Evolutionary conservation across 2,797 vertebrate genomes (phyloP), one percentile per base, ranked within the genome.

Genomic region (Acanthiza pusilla): DNA sequence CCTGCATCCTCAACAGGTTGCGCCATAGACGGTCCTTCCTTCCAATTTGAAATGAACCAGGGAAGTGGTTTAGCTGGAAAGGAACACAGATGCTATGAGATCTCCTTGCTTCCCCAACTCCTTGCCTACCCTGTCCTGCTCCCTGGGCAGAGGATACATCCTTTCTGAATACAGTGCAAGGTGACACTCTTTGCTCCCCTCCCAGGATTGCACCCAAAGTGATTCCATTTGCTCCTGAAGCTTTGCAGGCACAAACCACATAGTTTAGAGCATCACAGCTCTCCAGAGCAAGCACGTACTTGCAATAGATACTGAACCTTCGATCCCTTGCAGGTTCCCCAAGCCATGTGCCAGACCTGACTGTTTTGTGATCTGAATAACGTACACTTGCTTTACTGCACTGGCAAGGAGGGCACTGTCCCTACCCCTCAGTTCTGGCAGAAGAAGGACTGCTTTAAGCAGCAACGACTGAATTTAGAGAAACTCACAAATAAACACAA

Each of bases 41-140:
- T 91, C 99, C 99, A 29, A 99, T 99, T 97, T 99, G 99, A 97
- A 99, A 99, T 3, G 99, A 99, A 40, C 99, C 99, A 4, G 99
- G 99, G 96, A 99, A 99, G 96, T 99, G 99, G 96, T 99, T 99
- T 94, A 99, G 91, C 99, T 99, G 73, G 45, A 85, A 88, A 75
- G 53, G 47, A 97, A 82, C 25, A 17, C 21, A 91, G 53, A 73
- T 67, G 19, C 32, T 42, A 26, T 88, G 55, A 95, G 55, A 65
- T 45, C 22, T 74, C 75, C 43, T 42, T 42, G 21, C 26, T 58
- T 57, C n/a, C 45, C 36, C 16, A 55, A 14, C 14, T 63, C 29
- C 51, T 45, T 43, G 32, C 5, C 42, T 42, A 47, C 3, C 17
- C 27, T 17, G 38, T 88, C 25, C 55, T 60, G 45, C n/a, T 81